Percentiles rank a stretch among this genome's conserved stretches.
Conservation (phyloP, 1,140 invertebrate species). For the Drosophila grimshawi region DNA sequence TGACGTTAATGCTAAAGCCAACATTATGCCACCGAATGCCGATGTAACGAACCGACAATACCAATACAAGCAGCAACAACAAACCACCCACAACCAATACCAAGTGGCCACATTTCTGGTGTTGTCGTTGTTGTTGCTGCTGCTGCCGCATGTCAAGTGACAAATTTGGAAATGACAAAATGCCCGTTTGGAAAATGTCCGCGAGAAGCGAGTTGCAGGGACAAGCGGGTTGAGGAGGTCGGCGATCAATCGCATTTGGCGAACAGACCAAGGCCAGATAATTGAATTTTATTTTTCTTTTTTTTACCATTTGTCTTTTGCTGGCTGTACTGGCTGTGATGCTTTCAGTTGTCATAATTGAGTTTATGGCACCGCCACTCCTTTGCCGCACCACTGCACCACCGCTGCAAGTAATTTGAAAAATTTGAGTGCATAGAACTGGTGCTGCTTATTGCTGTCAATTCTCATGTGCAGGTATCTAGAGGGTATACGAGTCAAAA, state of each 20-base stretch:
- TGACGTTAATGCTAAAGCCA: conserved; percentile 78
- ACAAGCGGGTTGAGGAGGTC: neutral
- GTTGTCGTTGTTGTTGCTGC: conserved; percentile 8
- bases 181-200: conserved; percentile 68
- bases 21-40: conserved; percentile 64
- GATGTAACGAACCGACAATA: conserved; percentile 39
- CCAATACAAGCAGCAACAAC: neutral
- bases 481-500: conserved; percentile 29
- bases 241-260: conserved; percentile 27
- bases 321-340: conserved; percentile 29
- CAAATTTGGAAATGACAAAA: conserved; percentile 82
- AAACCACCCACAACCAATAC: conserved; percentile 2
- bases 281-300: conserved; percentile 66
- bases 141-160: conserved; percentile 72
- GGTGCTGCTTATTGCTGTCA: conserved; percentile 37
- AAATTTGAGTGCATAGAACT: conserved; percentile 58
- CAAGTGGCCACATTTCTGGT: conserved; percentile 20
- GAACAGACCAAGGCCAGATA: conserved; percentile 51
- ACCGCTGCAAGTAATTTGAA: conserved; percentile 35
- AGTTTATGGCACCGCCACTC: conserved; percentile 53
- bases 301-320: conserved; percentile 10
- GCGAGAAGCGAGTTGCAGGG: neutral
- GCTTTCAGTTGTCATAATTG: conserved; percentile 71
- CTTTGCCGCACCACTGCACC: neutral
- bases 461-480: conserved; percentile 19